Base-by-base conservation (phyloP, 2,797 vertebrate species). In the Parambassis ranga region DNA sequence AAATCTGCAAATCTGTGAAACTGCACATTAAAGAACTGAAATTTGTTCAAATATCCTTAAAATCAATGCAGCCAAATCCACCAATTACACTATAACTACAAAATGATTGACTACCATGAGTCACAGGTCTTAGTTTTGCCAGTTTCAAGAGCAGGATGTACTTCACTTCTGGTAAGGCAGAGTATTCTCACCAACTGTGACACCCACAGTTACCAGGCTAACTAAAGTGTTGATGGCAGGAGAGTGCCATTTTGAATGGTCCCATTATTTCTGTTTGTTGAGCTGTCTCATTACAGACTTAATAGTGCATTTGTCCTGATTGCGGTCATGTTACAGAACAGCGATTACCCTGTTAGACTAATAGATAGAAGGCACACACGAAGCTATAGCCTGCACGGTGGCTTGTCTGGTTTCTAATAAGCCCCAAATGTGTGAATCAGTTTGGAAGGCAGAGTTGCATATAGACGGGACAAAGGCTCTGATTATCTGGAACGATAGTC, bases 281-380 rank as follows among this genome's bases (percentile, higher is more conserved):
- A 87, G 75, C 83, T 79, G 82, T 85, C 83, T 89, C 86, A 88
- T 89, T 91, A 87, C 77, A 52, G 77, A 88, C 71, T 82, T 88
- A 90, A 88, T 78, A 85, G 85, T 83, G 84, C 85, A 82, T 89
- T 88, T 81, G 76, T 87, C 79, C 85, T 84, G 81, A 89, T 84
- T 87, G 86, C 53, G 33, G 71, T 83, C 76, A 83, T 55, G 79
- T 78, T 81, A 78, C 28, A 65, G 79, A 86, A 83, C 76, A 77
- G 61, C 70, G 81, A 79, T 80, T 82, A 73, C 83, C 77, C 55
- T 42, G 81, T 72, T 64, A 60, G 28, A 37, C 60, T 79, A 78
- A 79, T 79, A 59, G 61, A 23, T 48, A 43, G 46, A 66, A 72
- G 41, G 56, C 39, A 39, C 32, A 23, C 32, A 65, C 19, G 53